Evolutionary conservation across 2,888 invertebrate genomes (phyloP), one percentile per base, ranked within the genome.

Genomic region (Melieria crassipennis): DNA sequence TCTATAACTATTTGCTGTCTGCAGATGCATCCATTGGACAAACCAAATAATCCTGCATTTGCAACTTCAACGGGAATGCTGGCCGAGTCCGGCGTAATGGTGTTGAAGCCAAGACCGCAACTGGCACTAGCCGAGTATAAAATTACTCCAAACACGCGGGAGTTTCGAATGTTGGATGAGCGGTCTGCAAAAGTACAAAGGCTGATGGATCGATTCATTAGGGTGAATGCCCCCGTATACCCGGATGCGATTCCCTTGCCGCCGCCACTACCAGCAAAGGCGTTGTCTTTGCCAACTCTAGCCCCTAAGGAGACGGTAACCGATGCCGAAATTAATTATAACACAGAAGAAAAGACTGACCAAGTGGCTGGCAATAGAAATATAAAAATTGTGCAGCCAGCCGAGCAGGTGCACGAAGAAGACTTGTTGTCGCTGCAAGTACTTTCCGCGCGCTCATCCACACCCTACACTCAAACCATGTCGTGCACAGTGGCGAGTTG

Each of bases 361-460:
- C 30, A 30, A 30, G 30, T 30, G 30, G 30, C 30, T 30, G 30
- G 30, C 3, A 3, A 30, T 30, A 30, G 30, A 30, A 30, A 30
- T 30, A 30, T 30, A 30, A 30, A 30, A 30, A 30, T 3, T 30
- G 30, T 30, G 30, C 30, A 30, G 30, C 30, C 30, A 30, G 30
- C 30, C 11, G 65, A 73, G 58, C 69, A 72, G 63, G 71, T 70
- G 52, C 56, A 79, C 43, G 83, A 83, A 11, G 84, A 85, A 45
- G 85, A 84, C n/a, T 74, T 75, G 3, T 73, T 83, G 58, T 67
- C 82, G 5, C 67, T 85, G 57, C 84, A 85, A 56, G 80, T 82
- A 64, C 73, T 84, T 4, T 84, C 84, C 0, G 81, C 82, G 6
- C 79, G 85, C 1, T 84, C 85, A 0, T 85, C 85, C 1, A 85